Base-by-base conservation (phyloP, 2,888 invertebrate species). In the Melieria picta region DNA sequence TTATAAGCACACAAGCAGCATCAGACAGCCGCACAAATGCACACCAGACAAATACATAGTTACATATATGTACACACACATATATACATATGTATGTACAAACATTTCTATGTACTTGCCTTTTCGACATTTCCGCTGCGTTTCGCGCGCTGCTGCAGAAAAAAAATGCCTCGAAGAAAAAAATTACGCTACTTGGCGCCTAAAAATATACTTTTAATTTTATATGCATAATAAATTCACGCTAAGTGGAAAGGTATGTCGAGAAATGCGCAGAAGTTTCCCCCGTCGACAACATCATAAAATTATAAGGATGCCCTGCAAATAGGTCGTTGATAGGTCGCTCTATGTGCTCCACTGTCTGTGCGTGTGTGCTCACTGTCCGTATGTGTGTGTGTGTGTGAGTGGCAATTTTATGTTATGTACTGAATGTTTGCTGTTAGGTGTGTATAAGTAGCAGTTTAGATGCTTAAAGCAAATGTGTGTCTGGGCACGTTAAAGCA, bases 171-270 rank as follows among this genome's bases (percentile, higher is more conserved):
- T 13, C 4, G 45, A 55, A 50, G 42, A 67, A 10, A 10, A 65
- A 69, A 65, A 64, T 63, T 52, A 60, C 52, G 68, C 48, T 60
- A 66, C 71, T 70, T 67, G 67, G 56, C 74, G 76, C 73, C 75
- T 78, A 73, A 78, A 80, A 81, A 79, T 80, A 81, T 81, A 79
- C 80, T 80, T 82, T 82, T 82, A 81, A 82, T 81, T 81, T 82
- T 79, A 81, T 80, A 79, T 80, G 80, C 80, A 80, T 79, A 80
- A 81, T 80, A 81, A 81, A 81, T 82, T 81, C 79, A 77, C 79
- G 80, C 74, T 77, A 80, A 82, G 80, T 77, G 75, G 76, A 63
- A 61, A 57, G 45, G 75, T 77, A 60, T 72, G 62, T 66, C 11
- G 66, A 48, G 62, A 42, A 66, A 65, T 65, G 61, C 10, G 48